Base-by-base conservation (phyloP, 2,113 vertebrate genomes). In the Typhlomys cinereus region DNA sequence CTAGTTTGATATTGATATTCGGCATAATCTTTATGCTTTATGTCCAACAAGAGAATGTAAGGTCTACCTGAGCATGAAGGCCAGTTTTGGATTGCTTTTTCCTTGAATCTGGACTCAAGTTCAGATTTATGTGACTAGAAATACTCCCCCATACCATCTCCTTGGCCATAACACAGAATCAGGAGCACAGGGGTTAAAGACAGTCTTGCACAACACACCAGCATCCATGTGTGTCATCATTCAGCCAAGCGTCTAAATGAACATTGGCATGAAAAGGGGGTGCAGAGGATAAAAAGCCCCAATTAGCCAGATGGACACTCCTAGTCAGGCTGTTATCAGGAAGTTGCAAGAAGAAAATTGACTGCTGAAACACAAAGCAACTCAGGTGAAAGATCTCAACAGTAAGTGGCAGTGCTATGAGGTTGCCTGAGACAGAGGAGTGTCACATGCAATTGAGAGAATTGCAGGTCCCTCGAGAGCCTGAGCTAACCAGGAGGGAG, bases 381-480 rank as follows among this genome's bases (percentile, higher is more conserved):
- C 48, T 52, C 95, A 99, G 99, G 99, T 99, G 44, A 98, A 99
- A 96, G 98, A 97, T 84, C 97, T 99, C 75, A 99, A 99, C 7
- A 97, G 98, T 10, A 99, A 98, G 64, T 99, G 99, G 99, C 99
- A 99, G 97, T 99, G 98, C 85, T 99, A 99, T 0, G 99, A 99
- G 0, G 98, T 98, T 0, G 99, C 98, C 76, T 95, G 99, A 95
- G 99, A 99, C 99, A 95, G 97, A 98, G 93, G 97, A 97, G 1
- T 96, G 99, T 31, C 99, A 98, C 61, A 95, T 97, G 81, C 98
- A 98, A 97, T 96, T 99, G 44, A 98, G 98, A 93, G 98, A 98
- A 79, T 91, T 95, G 87, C 96, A 94, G 5, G 67, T 39, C 0
- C 91, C 94, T 8, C 78, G 41, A 5, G 97, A 97, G 48, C 96